Conservation (phyloP, 1,140 invertebrate genomes). For the Spodoptera frugiperda region DNA sequence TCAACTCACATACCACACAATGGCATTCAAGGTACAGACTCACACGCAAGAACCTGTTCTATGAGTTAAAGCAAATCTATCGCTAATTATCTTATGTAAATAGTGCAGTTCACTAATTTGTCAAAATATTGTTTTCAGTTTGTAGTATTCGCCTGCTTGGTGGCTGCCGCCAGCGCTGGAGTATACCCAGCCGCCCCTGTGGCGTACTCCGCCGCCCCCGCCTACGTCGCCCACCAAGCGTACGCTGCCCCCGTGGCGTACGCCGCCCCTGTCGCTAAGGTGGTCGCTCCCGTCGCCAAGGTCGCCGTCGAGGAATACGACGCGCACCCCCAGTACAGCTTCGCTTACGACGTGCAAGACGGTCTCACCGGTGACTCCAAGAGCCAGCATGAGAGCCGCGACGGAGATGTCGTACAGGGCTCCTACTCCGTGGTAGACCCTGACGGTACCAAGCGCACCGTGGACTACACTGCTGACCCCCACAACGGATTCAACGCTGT, state of each 20-base stretch:
- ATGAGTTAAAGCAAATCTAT: background rate
- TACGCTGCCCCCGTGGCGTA: conserved; percentile 60
- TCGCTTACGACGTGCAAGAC: conserved; percentile 89
- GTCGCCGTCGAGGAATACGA: conserved; percentile 72
- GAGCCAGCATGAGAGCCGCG: conserved; percentile 88
- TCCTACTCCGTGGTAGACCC: conserved; percentile 88
- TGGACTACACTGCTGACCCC: conserved; percentile 88
- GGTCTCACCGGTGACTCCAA: conserved; percentile 89
- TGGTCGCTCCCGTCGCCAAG: conserved; percentile 57
- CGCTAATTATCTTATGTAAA: background rate
- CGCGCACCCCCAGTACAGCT: conserved; percentile 87
- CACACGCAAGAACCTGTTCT: background rate
- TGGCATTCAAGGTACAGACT: conserved; percentile 78
- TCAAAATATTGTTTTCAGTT: conserved; percentile 66
- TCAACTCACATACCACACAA: conserved; percentile 66
- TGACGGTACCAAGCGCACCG: conserved; percentile 88
- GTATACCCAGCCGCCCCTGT: conserved; percentile 62
- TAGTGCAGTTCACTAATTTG: background rate
- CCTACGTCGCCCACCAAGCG: conserved; percentile 58
- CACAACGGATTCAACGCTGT: conserved; percentile 86
- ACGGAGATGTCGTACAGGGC: conserved; percentile 88
- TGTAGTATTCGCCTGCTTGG: conserved; percentile 71
- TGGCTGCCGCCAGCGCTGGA: conserved; percentile 72
- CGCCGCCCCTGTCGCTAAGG: conserved; percentile 59
- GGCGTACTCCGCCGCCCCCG: conserved; percentile 65